Conservation (phyloP, 1,140 invertebrate species). For the Formica exsecta region DNA sequence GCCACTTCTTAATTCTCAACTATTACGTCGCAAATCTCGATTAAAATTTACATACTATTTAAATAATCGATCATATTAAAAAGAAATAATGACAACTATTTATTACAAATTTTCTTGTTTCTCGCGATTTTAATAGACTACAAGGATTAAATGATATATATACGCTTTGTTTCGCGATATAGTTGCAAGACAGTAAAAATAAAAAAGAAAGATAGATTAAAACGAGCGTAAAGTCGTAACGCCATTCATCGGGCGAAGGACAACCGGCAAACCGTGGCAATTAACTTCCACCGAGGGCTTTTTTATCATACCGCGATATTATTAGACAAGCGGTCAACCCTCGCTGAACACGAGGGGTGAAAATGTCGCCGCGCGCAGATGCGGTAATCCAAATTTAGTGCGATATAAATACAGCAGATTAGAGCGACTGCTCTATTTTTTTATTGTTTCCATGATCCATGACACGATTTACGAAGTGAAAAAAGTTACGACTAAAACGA, state of each 20-base stretch:
- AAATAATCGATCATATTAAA: constrained; percentile 9
- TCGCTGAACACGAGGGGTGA: constrained; percentile 54
- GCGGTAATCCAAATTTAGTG: constrained; percentile 64
- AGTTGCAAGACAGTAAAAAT: constrained; percentile 11
- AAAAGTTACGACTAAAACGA: constrained; percentile 11
- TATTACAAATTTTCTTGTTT: neutral
- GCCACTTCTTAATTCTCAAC: neutral
- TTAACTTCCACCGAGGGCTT: constrained; percentile 69
- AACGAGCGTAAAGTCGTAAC: constrained; percentile 68
- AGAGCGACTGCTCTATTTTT: constrained; percentile 43
- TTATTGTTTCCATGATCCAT: constrained; percentile 43
- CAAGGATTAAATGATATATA: constrained; percentile 33
- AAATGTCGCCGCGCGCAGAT: constrained; percentile 49
- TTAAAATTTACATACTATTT: neutral
- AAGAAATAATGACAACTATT: neutral
- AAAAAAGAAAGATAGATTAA: constrained; percentile 57
- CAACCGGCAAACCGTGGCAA: constrained; percentile 72
- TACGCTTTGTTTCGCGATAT: neutral
- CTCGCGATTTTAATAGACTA: constrained; percentile 5
- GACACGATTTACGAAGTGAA: neutral
- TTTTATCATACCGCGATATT: constrained; percentile 65
- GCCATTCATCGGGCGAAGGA: constrained; percentile 70
- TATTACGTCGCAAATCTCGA: neutral
- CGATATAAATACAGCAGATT: constrained; percentile 60
- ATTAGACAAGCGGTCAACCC: constrained; percentile 69